These are phyloP conservation scores for Hypocryptadius cinnamomeus DNA, from an alignment of 2,113 vertebrate species.

Conservation along the genomic window DNA sequence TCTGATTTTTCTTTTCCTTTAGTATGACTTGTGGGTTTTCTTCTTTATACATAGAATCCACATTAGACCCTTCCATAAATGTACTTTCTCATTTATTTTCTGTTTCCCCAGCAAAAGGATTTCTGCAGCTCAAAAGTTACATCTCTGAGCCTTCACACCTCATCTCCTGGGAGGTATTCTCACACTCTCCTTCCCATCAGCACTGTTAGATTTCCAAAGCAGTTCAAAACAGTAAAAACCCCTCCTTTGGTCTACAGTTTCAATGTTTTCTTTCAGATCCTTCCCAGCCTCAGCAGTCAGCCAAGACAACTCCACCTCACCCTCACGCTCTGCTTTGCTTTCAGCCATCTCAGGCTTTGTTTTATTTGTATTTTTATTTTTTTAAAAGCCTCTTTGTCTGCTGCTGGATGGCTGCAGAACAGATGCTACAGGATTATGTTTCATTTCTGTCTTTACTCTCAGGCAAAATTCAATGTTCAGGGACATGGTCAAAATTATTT, in stretches of 20 bases:
- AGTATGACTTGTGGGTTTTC: not conserved
- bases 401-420: not conserved
- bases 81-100: not conserved
- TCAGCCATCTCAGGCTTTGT: not conserved
- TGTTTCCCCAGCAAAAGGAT: not conserved
- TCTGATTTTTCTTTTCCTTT: not conserved
- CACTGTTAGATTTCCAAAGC: not conserved
- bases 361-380: not conserved
- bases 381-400: not conserved
- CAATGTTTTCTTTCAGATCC: not conserved
- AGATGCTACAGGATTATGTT: slow-evolving; percentile 14
- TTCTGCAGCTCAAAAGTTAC: not conserved
- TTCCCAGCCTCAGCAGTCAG: not conserved
- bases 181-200: not conserved
- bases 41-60: not conserved
- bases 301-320: not conserved
- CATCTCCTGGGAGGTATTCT: not conserved
- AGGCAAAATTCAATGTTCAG: slow-evolving; percentile 32
- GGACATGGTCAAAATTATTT: slow-evolving; percentile 24
- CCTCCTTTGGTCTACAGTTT: not conserved
- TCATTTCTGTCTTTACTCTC: not conserved
- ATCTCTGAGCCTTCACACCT: not conserved
- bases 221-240: not conserved
- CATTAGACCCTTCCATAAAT: not conserved
- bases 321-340: not conserved